phyloP scores from a whole-genome alignment of 2,888 invertebrate species.

The Euzophera pinguis region DNA sequence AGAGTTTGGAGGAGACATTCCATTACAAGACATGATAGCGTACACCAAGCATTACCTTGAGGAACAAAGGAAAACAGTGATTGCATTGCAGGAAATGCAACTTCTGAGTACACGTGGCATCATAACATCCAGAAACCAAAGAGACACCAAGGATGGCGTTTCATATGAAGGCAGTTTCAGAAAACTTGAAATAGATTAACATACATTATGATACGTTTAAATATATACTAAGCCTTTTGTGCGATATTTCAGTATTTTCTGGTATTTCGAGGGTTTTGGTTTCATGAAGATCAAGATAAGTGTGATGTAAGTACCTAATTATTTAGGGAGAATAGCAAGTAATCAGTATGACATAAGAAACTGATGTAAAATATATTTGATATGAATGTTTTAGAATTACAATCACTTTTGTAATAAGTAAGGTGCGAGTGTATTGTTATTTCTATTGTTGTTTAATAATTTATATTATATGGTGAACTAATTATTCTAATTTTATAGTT shows the following conservation, averaged over 20 bases:
- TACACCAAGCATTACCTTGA: conserved; percentile 82
- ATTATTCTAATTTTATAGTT: neutral
- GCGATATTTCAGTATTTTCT: conserved; percentile 13
- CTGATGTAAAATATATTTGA: neutral
- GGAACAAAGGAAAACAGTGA: conserved; percentile 78
- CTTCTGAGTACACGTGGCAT: conserved; percentile 82
- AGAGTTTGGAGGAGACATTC: conserved; percentile 85
- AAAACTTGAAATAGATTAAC: conserved; percentile 83
- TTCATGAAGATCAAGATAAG: neutral
- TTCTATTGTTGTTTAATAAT: neutral
- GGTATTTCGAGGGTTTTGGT: conserved; percentile 3
- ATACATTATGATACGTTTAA: neutral
- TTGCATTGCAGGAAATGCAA: conserved; percentile 82
- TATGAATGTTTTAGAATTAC: no score
- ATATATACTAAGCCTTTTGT: neutral
- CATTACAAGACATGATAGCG: conserved; percentile 85
- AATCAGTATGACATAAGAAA: neutral
- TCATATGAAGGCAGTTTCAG: conserved; percentile 83
- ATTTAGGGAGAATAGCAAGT: neutral
- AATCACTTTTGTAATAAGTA: no score
- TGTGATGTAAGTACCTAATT: no score
- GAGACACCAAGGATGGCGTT: conserved; percentile 44
- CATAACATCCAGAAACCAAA: conserved; percentile 46
- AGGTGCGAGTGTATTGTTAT: no score
- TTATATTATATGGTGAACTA: neutral